These are phyloP conservation scores for Malacoraja senta DNA, from an alignment of 2,797 vertebrate genomes.

Conservation along the genomic window DNA sequence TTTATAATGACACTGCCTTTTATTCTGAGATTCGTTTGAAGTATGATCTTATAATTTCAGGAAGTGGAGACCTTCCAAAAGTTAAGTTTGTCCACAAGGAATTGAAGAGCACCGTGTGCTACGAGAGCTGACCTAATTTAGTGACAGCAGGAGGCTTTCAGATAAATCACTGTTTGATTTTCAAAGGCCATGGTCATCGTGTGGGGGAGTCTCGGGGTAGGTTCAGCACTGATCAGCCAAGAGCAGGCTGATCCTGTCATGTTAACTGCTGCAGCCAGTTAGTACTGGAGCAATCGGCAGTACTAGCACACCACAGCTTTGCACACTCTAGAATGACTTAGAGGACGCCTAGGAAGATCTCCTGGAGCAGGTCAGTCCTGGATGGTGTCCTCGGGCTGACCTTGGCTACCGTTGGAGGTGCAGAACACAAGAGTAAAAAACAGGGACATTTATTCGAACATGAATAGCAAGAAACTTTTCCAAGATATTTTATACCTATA, in stretches of 20 bases:
- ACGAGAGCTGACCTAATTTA: not conserved
- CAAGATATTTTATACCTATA: no score
- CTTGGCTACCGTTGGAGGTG: no score
- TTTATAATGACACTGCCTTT: not conserved
- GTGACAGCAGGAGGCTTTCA: not conserved
- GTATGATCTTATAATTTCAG: not conserved
- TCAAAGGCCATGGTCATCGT: not conserved
- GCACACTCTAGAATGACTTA: not conserved
- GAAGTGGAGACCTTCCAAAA: not conserved
- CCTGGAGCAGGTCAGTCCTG: not conserved
- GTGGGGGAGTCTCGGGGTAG: not conserved
- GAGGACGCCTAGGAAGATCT: not conserved
- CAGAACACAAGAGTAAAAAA: no score
- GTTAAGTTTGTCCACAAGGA: slow-evolving; percentile 9
- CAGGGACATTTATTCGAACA: no score
- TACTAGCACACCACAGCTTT: not conserved
- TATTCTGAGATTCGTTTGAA: not conserved
- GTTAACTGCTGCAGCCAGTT: not conserved
- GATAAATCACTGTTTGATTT: slow-evolving; percentile 32
- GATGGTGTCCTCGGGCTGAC: no score
- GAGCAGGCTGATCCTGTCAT: not conserved
- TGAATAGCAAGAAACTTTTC: no score
- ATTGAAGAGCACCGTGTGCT: not conserved
- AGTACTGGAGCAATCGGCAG: not conserved
- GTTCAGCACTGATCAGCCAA: not conserved